These are phyloP conservation scores for Hypanus sabinus DNA, from an alignment of 2,113 vertebrate species.

Conservation along the genomic window DNA sequence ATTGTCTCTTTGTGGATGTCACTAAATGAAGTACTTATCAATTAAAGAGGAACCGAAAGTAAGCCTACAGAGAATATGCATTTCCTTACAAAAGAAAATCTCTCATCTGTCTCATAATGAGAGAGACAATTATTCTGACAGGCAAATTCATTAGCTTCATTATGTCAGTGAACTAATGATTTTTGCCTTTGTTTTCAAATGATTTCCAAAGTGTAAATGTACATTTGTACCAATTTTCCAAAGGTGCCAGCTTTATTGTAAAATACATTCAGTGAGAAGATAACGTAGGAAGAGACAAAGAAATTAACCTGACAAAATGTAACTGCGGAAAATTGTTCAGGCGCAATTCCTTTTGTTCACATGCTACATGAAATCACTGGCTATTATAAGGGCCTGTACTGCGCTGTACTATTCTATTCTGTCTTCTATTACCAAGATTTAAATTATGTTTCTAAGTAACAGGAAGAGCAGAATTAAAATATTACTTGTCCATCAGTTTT, in stretches of 20 bases:
- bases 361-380: constrained; percentile 4
- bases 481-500: constrained; percentile 15
- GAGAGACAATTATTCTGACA: constrained; percentile 32
- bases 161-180: constrained; percentile 13
- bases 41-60: constrained; percentile 29
- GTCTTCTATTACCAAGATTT: constrained; percentile 20
- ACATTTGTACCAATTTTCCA: constrained; percentile 29
- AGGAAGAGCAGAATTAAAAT: not conserved
- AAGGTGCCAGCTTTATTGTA: not conserved
- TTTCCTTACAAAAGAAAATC: constrained; percentile 20
- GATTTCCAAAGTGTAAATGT: constrained; percentile 28
- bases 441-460: constrained; percentile 23
- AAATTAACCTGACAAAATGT: constrained; percentile 35
- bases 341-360: constrained; percentile 22
- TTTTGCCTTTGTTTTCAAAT: constrained; percentile 33
- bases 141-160: constrained; percentile 16
- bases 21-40: constrained; percentile 34
- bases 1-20: constrained; percentile 31
- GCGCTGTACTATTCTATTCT: too few species aligned
- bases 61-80: constrained; percentile 13
- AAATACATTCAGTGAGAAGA: constrained; percentile 24
- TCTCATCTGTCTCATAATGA: not conserved
- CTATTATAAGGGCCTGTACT: not conserved
- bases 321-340: constrained; percentile 35
- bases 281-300: constrained; percentile 16